phyloP scores from a whole-genome alignment of 37 sponge, comb jelly and placozoan species.

The Haliclona indistincta region DNA sequence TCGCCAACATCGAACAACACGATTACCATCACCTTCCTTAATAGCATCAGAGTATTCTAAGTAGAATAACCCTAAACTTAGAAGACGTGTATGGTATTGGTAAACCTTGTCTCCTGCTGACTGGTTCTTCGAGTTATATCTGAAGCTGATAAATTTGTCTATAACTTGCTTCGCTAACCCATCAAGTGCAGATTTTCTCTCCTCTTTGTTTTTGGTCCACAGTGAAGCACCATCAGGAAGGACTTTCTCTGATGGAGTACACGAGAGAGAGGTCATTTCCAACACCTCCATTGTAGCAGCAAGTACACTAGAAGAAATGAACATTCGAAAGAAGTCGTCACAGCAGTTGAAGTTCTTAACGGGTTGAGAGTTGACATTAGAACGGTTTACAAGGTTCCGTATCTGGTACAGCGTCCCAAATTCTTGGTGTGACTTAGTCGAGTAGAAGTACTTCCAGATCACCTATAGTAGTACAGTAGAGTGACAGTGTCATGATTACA shows the following conservation, averaged over 20 bases:
- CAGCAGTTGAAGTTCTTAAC: slow-evolving; percentile 19
- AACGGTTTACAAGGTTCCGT: slow-evolving; percentile 48
- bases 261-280: neutral
- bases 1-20: slow-evolving; percentile 27
- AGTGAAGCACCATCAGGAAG: neutral
- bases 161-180: neutral
- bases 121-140: neutral
- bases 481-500: neutral
- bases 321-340: slow-evolving; percentile 32
- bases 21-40: slow-evolving; percentile 33
- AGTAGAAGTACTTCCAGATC: slow-evolving; percentile 44
- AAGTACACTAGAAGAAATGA: slow-evolving; percentile 25
- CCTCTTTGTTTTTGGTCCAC: neutral
- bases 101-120: slow-evolving; percentile 7
- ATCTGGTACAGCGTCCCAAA: slow-evolving; percentile 47
- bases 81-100: slow-evolving; percentile 14
- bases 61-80: slow-evolving; percentile 26
- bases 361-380: slow-evolving; percentile 22
- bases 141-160: slow-evolving; percentile 19
- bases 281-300: slow-evolving; percentile 42
- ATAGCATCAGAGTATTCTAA: slow-evolving; percentile 36
- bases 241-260: slow-evolving; percentile 2
- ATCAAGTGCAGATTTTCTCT: neutral
- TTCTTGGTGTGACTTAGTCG: slow-evolving; percentile 25
- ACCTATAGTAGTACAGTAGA: slow-evolving; percentile 8